Evolutionary conservation across 2,797 vertebrate genomes (phyloP).

Genomic region (Carapus acus): DNA sequence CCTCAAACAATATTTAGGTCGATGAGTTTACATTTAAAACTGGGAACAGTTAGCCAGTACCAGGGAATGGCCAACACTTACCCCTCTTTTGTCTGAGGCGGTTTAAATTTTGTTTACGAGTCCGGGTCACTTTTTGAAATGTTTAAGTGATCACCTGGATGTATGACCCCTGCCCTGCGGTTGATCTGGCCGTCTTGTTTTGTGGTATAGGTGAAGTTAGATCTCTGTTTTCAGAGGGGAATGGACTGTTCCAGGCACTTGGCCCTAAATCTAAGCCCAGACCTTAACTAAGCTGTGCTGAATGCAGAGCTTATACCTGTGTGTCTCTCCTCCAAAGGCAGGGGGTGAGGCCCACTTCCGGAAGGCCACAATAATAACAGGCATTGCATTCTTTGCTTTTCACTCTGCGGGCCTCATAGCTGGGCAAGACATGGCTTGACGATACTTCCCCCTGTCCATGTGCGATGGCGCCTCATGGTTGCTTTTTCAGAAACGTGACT

Average conservation of each 20-base stretch:
- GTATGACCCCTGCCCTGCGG: no score
- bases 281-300: conserved; percentile 1
- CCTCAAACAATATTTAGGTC: neutral
- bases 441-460: conserved; percentile 8
- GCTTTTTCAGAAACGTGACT: no score
- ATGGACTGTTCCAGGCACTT: conserved; percentile 14
- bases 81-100: neutral
- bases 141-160: neutral
- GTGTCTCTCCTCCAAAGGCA: conserved; percentile 29
- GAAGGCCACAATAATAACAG: conserved; percentile 68
- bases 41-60: no score
- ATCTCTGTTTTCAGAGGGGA: neutral
- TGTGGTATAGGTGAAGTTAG: no score
- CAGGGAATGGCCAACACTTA: neutral
- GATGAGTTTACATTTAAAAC: conserved; percentile 11
- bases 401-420: conserved; percentile 48
- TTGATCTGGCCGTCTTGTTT: no score
- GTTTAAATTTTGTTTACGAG: neutral
- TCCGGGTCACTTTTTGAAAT: conserved; percentile 5
- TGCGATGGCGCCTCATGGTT: conserved; percentile 10
- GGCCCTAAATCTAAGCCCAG: no score
- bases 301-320: conserved; percentile 60
- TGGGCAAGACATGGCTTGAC: conserved; percentile 68
- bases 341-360: conserved; percentile 67
- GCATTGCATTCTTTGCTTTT: conserved; percentile 61